phyloP scores from a whole-genome alignment of 2,113 vertebrate genomes.

The Caranx ignobilis region DNA sequence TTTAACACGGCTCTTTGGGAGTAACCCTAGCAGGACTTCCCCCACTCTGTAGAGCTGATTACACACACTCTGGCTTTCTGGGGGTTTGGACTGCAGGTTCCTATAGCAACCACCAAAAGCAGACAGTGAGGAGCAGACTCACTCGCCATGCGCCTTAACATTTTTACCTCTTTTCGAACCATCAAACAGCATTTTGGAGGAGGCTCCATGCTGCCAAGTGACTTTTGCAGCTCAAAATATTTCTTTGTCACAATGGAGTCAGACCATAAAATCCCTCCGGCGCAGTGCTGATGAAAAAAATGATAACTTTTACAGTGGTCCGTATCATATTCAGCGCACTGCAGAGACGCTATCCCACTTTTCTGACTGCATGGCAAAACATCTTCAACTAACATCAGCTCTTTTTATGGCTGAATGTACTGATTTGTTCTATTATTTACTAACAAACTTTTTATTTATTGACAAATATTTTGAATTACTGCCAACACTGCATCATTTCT shows the following conservation, averaged over 20 bases:
- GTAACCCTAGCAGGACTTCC: constrained; percentile 59
- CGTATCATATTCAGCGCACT: neutral
- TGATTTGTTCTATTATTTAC: no score
- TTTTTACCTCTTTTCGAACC: constrained; percentile 50
- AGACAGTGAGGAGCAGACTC: constrained; percentile 35
- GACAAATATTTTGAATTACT: neutral
- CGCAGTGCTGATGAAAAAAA: constrained; percentile 7
- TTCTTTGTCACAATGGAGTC: constrained; percentile 27
- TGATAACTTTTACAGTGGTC: neutral
- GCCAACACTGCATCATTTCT: neutral
- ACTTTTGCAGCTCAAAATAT: constrained; percentile 31
- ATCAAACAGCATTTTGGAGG: constrained; percentile 70
- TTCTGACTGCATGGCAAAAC: neutral
- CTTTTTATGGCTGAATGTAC: neutral
- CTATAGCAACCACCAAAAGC: constrained; percentile 69
- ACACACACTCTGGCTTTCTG: constrained; percentile 46
- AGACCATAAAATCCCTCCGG: constrained; percentile 3
- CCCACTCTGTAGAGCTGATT: constrained; percentile 62
- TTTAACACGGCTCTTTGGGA: constrained; percentile 70
- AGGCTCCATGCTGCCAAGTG: constrained; percentile 28
- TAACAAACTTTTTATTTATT: neutral
- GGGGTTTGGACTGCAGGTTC: constrained; percentile 58
- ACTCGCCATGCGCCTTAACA: constrained; percentile 31
- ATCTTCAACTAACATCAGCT: neutral
- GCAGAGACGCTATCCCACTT: neutral